phyloP scores from a whole-genome alignment of 2,888 invertebrate species.

The Sesia apiformis region DNA sequence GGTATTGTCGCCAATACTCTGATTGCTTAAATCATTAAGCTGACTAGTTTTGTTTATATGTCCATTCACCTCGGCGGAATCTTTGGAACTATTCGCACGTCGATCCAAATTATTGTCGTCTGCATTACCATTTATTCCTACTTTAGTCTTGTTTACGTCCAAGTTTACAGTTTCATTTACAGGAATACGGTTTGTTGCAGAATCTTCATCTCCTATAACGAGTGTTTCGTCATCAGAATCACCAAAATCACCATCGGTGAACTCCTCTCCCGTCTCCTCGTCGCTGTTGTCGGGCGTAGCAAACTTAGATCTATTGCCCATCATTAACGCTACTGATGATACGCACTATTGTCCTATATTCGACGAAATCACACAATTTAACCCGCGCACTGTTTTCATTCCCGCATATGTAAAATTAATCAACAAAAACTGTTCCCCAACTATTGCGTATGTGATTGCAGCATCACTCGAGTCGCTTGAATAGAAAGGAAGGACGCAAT shows the following conservation, averaged over 20 bases:
- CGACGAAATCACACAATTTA: constrained; percentile 33
- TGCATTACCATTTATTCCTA: constrained; percentile 9
- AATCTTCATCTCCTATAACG: constrained; percentile 26
- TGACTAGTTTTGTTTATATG: constrained; percentile 17
- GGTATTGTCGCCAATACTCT: constrained; percentile 17
- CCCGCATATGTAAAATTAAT: constrained; percentile 30
- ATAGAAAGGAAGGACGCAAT: constrained; percentile 48
- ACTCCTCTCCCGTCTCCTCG: constrained; percentile 58
- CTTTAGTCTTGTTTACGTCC: constrained; percentile 23
- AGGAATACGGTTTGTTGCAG: constrained; percentile 26
- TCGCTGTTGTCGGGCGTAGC: constrained; percentile 57
- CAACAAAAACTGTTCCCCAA: constrained; percentile 24
- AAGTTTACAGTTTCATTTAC: constrained; percentile 53
- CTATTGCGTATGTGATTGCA: constrained; percentile 21
- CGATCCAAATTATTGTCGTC: constrained; percentile 21
- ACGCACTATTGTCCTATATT: constrained; percentile 27
- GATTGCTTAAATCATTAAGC: constrained; percentile 27
- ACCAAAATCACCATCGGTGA: constrained; percentile 63
- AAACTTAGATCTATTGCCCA: constrained; percentile 46
- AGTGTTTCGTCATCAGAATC: constrained; percentile 54
- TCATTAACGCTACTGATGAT: constrained; percentile 29
- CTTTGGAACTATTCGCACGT: constrained; percentile 21
- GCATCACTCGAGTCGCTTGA: constrained; percentile 24
- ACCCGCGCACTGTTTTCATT: constrained; percentile 32
- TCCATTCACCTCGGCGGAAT: constrained; percentile 1